Evolutionary conservation across 2,797 vertebrate genomes (phyloP).

Genomic region (Muscicapa comitata): DNA sequence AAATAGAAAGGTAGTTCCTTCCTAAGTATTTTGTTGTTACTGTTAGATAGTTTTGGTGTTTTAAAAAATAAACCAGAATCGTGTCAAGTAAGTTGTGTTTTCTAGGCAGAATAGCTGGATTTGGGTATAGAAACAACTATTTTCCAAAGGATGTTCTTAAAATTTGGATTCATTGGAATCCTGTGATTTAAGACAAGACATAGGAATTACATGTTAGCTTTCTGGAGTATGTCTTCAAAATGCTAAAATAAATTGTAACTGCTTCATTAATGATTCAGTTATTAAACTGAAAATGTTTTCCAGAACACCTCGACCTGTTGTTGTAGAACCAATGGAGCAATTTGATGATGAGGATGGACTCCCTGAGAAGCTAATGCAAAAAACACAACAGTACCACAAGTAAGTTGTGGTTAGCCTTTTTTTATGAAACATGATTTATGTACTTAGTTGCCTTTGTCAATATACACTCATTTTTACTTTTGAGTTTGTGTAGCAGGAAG

Average conservation of each 20-base stretch:
- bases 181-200: not conserved
- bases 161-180: not conserved
- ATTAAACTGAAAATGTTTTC: not conserved
- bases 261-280: not conserved
- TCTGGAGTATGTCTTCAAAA: not conserved
- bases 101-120: not conserved
- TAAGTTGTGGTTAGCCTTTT: conserved; percentile 62
- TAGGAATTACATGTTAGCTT: not conserved
- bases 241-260: not conserved
- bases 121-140: not conserved
- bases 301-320: conserved; percentile 93
- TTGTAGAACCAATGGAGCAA: conserved; percentile 94
- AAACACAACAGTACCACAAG: conserved; percentile 93
- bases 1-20: not conserved
- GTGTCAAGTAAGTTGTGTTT: not conserved
- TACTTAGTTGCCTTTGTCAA: not conserved
- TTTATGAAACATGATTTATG: not conserved
- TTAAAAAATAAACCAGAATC: not conserved
- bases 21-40: not conserved
- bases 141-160: not conserved
- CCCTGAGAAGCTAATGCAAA: conserved; percentile 90
- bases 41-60: not conserved
- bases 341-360: conserved; percentile 95
- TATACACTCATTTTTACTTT: not conserved
- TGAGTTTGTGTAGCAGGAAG: not conserved